A percentile compares a stretch with the other conserved stretches of the same genome.
Evolutionary conservation across 2,797 vertebrate genomes (phyloP).

Genomic region (Crotalus adamanteus): DNA sequence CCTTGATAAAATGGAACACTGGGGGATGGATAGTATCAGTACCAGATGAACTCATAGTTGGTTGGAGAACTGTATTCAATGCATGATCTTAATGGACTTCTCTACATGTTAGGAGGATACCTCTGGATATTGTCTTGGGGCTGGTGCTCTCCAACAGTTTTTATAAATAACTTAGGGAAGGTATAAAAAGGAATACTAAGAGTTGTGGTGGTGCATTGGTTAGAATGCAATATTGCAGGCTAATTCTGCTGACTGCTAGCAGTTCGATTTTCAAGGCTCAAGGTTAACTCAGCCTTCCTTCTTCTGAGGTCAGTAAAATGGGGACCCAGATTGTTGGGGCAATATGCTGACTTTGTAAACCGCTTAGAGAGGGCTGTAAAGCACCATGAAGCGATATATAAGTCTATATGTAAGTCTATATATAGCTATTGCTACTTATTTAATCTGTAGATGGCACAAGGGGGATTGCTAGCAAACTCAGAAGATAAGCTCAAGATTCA

Average conservation of each 20-base stretch:
- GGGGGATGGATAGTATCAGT: neutral
- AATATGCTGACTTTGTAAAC: neutral
- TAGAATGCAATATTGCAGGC: neutral
- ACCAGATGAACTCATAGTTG: neutral
- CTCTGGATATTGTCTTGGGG: neutral
- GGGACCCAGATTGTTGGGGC: neutral
- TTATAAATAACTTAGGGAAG: neutral
- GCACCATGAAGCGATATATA: neutral
- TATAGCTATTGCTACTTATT: neutral
- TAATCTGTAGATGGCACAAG: neutral
- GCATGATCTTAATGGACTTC: neutral
- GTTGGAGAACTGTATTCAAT: neutral
- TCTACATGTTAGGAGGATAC: neutral
- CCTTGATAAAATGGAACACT: neutral
- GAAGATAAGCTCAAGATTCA: neutral
- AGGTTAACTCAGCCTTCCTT: neutral
- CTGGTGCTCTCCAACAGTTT: neutral
- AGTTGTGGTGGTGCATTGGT: neutral
- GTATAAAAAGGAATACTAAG: neutral
- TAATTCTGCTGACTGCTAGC: neutral
- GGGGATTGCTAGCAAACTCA: neutral
- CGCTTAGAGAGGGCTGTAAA: neutral
- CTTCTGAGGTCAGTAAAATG: neutral
- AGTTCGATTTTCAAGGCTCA: neutral
- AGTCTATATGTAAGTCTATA: neutral